These are phyloP conservation scores for Geodia barretti DNA, from an alignment of 37 sponge, comb jelly and placozoan species.

Conservation along the genomic window DNA sequence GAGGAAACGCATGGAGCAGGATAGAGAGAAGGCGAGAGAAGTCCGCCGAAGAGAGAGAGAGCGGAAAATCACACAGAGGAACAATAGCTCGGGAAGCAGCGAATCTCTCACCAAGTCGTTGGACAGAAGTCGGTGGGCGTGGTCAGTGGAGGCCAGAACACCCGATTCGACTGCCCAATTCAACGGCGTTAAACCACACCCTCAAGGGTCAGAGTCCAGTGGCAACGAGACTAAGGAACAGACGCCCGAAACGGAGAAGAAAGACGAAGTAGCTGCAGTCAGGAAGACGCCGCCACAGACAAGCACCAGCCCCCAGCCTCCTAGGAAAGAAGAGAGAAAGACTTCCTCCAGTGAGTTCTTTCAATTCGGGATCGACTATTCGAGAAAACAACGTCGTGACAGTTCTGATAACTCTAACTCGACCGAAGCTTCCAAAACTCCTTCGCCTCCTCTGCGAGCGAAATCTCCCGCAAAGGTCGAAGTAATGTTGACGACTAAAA, in stretches of 20 bases:
- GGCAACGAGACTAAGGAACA: neutral
- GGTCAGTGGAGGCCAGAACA: neutral
- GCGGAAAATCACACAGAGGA: neutral
- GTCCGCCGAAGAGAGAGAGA: neutral
- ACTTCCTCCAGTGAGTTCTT: neutral
- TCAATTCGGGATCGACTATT: neutral
- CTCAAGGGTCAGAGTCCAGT: neutral
- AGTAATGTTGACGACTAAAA: neutral
- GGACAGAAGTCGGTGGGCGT: neutral
- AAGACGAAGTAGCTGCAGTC: neutral
- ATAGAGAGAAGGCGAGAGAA: neutral
- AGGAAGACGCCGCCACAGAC: neutral
- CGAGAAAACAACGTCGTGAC: neutral
- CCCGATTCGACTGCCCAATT: neutral
- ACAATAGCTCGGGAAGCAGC: neutral
- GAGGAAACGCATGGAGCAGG: neutral
- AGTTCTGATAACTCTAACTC: too few relatives aligned
- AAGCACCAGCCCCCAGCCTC: neutral
- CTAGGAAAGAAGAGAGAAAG: neutral
- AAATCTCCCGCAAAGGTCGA: neutral
- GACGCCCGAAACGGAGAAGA: neutral
- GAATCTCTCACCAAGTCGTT: neutral
- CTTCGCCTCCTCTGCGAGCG: neutral
- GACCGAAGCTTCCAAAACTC: neutral
- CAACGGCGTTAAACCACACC: neutral